phyloP scores from a whole-genome alignment of 2,797 vertebrate species.

The Notamacropus eugenii region DNA sequence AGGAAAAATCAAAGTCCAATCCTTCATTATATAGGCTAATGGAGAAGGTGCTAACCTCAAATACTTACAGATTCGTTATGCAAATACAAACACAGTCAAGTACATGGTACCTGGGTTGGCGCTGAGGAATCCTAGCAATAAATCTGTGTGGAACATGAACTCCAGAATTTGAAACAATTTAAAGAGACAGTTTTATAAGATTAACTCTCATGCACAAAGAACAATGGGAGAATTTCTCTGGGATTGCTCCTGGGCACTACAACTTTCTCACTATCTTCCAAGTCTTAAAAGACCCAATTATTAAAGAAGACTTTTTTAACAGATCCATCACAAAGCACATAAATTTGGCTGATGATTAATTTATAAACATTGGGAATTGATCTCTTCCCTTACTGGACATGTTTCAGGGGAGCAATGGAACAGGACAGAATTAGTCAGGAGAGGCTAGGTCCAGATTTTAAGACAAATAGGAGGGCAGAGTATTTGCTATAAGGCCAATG shows the following conservation, averaged over 20 bases:
- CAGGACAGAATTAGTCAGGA: not conserved
- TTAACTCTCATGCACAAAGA: slow-evolving; percentile 23
- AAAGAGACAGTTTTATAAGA: not conserved
- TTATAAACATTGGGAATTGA: not conserved
- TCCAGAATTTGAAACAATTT: slow-evolving; percentile 9
- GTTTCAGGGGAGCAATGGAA: not conserved
- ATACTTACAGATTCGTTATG: slow-evolving; percentile 30
- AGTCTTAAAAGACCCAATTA: not conserved
- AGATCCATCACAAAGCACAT: not conserved
- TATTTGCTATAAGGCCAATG: not conserved
- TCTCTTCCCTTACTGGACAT: not conserved
- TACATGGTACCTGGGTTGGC: not conserved
- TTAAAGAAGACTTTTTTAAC: not conserved
- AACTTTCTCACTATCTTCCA: not conserved
- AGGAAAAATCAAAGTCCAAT: slow-evolving; percentile 34
- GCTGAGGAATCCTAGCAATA: not conserved
- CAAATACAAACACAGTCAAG: slow-evolving; percentile 17
- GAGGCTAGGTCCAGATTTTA: not conserved
- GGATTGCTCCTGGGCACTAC: not conserved
- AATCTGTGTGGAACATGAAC: slow-evolving; percentile 42
- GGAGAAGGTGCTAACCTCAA: not conserved
- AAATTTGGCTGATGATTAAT: not conserved
- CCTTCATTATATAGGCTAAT: slow-evolving; percentile 26
- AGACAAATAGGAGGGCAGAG: not conserved
- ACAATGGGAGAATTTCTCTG: slow-evolving; percentile 11